These are phyloP conservation scores for Panthera leo DNA, from an alignment of 2,113 vertebrate species.

Conservation along the genomic window DNA sequence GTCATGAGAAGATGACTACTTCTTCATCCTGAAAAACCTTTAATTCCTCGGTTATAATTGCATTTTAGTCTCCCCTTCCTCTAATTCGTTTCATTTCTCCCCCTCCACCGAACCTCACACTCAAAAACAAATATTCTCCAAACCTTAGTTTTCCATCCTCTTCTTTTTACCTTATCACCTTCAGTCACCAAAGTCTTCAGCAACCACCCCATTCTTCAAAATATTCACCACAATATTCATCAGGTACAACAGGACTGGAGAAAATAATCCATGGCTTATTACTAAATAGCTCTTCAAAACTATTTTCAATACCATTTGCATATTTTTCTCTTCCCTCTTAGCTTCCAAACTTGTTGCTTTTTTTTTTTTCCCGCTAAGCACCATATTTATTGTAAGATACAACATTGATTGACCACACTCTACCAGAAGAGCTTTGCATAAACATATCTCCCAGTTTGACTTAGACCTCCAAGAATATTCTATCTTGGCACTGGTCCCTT, in stretches of 20 bases:
- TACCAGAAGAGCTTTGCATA: not conserved
- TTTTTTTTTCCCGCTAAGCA: not conserved
- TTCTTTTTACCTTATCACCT: not conserved
- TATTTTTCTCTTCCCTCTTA: not conserved
- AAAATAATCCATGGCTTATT: not conserved
- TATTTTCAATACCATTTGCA: not conserved
- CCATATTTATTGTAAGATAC: not conserved
- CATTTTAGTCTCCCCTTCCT: not conserved
- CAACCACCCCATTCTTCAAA: not conserved
- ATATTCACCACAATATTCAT: not conserved
- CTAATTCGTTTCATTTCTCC: not conserved
- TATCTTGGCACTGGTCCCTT: not conserved
- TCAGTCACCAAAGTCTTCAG: not conserved
- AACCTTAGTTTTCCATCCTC: not conserved
- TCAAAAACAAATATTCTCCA: not conserved
- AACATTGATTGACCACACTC: not conserved
- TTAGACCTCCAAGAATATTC: not conserved
- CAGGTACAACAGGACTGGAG: not conserved
- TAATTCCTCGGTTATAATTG: not conserved
- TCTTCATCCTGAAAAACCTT: constrained; percentile 9
- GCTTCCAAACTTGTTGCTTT: not conserved
- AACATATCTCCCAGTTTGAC: not conserved
- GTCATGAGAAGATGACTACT: not conserved
- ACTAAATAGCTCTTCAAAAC: not conserved
- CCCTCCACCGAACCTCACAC: not conserved